phyloP scores from a whole-genome alignment of 2,888 invertebrate species.

The Cremastinae sp. region DNA sequence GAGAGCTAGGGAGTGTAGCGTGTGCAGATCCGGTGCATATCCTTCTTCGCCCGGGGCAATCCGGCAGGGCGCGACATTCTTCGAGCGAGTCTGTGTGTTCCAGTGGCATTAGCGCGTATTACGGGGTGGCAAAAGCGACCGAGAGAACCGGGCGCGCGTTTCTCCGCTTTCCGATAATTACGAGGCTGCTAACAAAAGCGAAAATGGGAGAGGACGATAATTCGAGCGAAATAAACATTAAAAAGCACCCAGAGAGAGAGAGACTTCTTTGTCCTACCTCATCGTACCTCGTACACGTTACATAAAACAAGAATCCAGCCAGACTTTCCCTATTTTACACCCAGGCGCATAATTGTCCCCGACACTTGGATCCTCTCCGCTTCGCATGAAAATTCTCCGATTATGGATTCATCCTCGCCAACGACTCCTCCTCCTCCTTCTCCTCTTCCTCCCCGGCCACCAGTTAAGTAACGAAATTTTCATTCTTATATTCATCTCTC shows the following conservation, averaged over 20 bases:
- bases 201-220: slow-evolving; percentile 54
- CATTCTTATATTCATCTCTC: too few relatives aligned
- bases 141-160: slow-evolving; percentile 56
- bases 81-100: slow-evolving; percentile 21
- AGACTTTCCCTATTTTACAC: slow-evolving; percentile 1
- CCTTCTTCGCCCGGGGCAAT: slow-evolving; percentile 53
- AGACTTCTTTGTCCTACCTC: neutral
- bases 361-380: neutral
- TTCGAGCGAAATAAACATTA: slow-evolving; percentile 59
- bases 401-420: too few relatives aligned
- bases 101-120: slow-evolving; percentile 53
- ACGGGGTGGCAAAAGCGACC: slow-evolving; percentile 49
- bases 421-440: too few relatives aligned
- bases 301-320: neutral
- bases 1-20: slow-evolving; percentile 37
- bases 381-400: too few relatives aligned
- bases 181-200: slow-evolving; percentile 57
- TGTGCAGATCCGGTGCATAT: slow-evolving; percentile 47
- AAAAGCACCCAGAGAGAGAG: slow-evolving; percentile 29
- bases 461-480: too few relatives aligned
- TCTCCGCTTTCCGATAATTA: slow-evolving; percentile 56
- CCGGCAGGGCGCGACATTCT: slow-evolving; percentile 52
- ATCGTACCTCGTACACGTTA: slow-evolving; percentile 3
- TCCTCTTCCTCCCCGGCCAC: too few relatives aligned
- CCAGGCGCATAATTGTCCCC: slow-evolving; percentile 13